Evolutionary conservation across 1,140 invertebrate genomes (phyloP).

Genomic region (Wiebesia pumilae): DNA sequence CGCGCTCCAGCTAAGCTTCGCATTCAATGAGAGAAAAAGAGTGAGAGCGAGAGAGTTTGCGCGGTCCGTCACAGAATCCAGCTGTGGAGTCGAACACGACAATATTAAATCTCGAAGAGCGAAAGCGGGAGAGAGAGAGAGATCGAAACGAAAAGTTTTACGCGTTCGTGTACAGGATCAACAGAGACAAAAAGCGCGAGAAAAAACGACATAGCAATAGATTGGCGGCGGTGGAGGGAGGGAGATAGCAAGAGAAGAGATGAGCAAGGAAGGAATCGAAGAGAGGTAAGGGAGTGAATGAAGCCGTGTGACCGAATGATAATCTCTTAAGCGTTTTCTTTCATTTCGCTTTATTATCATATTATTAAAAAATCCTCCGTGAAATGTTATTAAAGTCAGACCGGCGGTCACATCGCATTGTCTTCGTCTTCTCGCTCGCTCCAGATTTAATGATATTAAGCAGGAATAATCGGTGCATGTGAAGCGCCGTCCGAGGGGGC

Average conservation of each 20-base stretch:
- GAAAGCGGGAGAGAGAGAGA: slow-evolving; percentile 19
- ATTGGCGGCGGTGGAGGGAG: too few species aligned
- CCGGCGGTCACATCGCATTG: slow-evolving; percentile 66
- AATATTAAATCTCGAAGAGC: slow-evolving; percentile 37
- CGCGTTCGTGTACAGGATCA: slow-evolving; percentile 23
- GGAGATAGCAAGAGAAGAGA: background rate
- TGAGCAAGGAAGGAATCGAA: background rate
- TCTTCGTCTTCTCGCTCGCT: background rate
- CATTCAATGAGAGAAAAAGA: background rate
- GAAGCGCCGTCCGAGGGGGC: background rate
- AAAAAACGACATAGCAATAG: background rate
- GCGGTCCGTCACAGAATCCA: background rate
- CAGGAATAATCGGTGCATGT: slow-evolving; percentile 59
- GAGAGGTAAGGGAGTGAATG: slow-evolving; percentile 52
- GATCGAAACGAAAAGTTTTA: slow-evolving; percentile 47
- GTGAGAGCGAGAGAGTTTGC: background rate
- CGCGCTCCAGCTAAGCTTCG: background rate
- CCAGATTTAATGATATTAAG: slow-evolving; percentile 73
- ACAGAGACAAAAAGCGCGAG: background rate
- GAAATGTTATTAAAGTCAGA: slow-evolving; percentile 73
- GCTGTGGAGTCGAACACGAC: slow-evolving; percentile 14
- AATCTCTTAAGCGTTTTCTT: slow-evolving; percentile 72
- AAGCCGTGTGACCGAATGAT: slow-evolving; percentile 68
- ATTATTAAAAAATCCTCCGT: slow-evolving; percentile 74
- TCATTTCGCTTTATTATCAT: slow-evolving; percentile 74